phyloP scores from a whole-genome alignment of 2,888 invertebrate species.

The Agonopterix alstromeriana region DNA sequence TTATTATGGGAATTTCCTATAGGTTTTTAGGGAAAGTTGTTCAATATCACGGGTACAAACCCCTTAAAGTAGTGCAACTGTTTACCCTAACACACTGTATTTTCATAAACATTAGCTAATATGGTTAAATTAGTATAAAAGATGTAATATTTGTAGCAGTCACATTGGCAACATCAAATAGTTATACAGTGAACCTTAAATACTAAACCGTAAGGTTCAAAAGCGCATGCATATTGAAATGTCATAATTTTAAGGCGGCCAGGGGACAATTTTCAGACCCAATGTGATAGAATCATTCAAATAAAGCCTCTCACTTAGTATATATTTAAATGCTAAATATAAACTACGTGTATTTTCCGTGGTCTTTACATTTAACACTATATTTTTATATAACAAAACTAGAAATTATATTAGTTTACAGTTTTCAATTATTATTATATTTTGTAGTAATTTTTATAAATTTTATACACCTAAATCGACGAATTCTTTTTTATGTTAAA shows the following conservation, averaged over 20 bases:
- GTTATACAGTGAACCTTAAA: no score
- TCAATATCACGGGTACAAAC: no score
- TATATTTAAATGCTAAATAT: slow-evolving; percentile 53
- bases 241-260: background rate
- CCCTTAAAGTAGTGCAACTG: no score
- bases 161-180: no score
- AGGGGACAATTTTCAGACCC: background rate
- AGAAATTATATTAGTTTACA: slow-evolving; percentile 36
- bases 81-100: no score
- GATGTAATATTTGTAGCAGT: no score
- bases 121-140: no score
- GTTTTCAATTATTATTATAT: slow-evolving; percentile 21
- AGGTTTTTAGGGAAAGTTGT: no score
- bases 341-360: slow-evolving; percentile 40
- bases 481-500: slow-evolving; percentile 17
- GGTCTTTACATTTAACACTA: slow-evolving; percentile 43
- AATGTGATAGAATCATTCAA: slow-evolving; percentile 16
- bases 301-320: slow-evolving; percentile 54
- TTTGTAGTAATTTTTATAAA: slow-evolving; percentile 20
- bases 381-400: slow-evolving; percentile 24
- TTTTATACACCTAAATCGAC: slow-evolving; percentile 32
- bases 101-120: no score
- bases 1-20: no score
- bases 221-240: no score
- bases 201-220: no score